phyloP scores from a whole-genome alignment of 2,888 invertebrate species.

The Lasioglossum vierecki region DNA sequence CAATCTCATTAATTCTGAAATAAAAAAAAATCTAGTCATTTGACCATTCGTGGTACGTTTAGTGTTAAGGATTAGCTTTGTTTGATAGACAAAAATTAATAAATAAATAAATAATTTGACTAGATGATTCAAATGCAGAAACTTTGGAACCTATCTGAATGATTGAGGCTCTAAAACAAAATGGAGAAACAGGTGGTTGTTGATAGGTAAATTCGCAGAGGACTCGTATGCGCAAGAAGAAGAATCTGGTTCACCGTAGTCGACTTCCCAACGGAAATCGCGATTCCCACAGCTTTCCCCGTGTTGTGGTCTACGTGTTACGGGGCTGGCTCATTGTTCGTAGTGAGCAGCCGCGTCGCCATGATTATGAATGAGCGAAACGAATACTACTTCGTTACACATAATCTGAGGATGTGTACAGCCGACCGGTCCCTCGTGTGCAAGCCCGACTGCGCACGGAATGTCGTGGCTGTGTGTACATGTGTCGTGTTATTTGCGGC shows the following conservation, averaged over 20 bases:
- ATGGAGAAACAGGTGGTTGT: neutral
- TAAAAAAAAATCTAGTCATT: too few relatives aligned
- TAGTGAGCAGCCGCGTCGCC: conserved; percentile 46
- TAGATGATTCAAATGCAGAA: too few relatives aligned
- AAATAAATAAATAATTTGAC: too few relatives aligned
- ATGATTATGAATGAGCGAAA: conserved; percentile 68
- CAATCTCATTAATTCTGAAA: too few relatives aligned
- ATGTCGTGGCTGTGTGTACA: neutral
- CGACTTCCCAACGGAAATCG: conserved; percentile 73
- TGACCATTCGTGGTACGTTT: too few relatives aligned
- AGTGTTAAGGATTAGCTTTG: too few relatives aligned
- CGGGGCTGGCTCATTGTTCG: conserved; percentile 62
- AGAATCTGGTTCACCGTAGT: conserved; percentile 73
- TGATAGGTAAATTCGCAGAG: conserved; percentile 19
- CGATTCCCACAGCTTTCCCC: conserved; percentile 77
- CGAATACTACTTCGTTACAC: conserved; percentile 33
- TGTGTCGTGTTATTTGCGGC: neutral
- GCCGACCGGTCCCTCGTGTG: conserved; percentile 16
- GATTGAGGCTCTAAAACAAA: neutral
- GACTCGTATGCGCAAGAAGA: conserved; percentile 32
- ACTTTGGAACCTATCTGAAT: too few relatives aligned
- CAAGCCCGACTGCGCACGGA: conserved; percentile 1
- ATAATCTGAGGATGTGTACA: conserved; percentile 26
- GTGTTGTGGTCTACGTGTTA: conserved; percentile 53
- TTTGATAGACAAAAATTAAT: too few relatives aligned